A percentile compares a stretch with the other conserved stretches of the same genome.
Conservation (phyloP, 2,797 vertebrate species). For the Peromyscus nudipes region DNA sequence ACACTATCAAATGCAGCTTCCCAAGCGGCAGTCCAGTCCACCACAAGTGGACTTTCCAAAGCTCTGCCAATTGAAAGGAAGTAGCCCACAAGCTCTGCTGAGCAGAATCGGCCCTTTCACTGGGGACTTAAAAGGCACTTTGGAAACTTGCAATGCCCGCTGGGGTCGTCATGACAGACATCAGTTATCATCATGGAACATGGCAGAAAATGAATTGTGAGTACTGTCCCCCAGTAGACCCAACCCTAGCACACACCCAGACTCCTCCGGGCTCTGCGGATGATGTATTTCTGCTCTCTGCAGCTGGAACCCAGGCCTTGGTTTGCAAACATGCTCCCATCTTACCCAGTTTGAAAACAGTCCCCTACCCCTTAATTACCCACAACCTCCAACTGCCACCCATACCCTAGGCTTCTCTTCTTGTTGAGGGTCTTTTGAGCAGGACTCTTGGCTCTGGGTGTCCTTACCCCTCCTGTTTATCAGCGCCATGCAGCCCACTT, state of each 20-base stretch:
- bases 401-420: not conserved
- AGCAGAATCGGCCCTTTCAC: slow-evolving; percentile 69
- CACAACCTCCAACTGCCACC: not conserved
- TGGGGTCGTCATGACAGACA: not conserved
- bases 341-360: not conserved
- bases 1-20: not conserved
- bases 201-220: slow-evolving; percentile 41
- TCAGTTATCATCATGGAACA: not conserved
- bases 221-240: not conserved
- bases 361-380: not conserved
- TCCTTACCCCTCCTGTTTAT: not conserved
- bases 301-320: not conserved
- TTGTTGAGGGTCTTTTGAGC: not conserved
- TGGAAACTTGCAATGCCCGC: not conserved
- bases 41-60: slow-evolving; percentile 19
- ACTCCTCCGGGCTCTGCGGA: not conserved
- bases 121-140: slow-evolving; percentile 53
- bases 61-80: slow-evolving; percentile 45
- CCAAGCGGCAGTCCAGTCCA: slow-evolving; percentile 19
- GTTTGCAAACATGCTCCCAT: not conserved
- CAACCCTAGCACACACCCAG: not conserved
- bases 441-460: not conserved
- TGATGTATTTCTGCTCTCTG: not conserved
- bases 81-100: not conserved
- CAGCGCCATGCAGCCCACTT: accelerated